Evolutionary conservation across 2,888 invertebrate genomes (phyloP), one percentile per base, ranked within the genome.

Genomic region (Malacosoma neustria): DNA sequence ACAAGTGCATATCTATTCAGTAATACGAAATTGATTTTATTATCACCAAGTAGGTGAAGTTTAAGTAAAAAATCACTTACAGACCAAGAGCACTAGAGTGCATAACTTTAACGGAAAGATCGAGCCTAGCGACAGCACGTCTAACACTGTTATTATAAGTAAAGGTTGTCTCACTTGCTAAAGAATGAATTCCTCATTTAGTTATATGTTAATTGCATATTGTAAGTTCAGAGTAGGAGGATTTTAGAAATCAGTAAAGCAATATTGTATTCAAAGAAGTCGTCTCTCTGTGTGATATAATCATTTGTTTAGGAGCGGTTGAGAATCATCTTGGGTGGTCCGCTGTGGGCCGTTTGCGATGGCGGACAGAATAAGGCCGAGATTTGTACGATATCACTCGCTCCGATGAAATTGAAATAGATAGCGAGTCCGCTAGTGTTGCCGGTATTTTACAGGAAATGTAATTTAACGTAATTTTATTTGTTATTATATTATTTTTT

Each of bases 361-460:
- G 65, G 63, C 59, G 54, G 66, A 70, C 72, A 58, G 68, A 72
- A 76, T 76, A 75, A 71, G 76, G 71, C 64, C 65, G 80, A 79
- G 79, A 81, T 77, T 75, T 70, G 75, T 74, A 70, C 53, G 81
- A 79, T 75, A 76, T 70, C 63, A 61, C 62, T 61, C 72, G 79
- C 71, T 79, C 66, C 65, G 70, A 65, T 72, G 71, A 72, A 74
- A 76, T 71, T 74, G 70, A 73, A 82, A 80, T 77, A 77, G 79
- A 81, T 76, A 74, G 76, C 66, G 68, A 72, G 62, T 48, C 53
- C 48, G 43, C 9, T 22, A 22, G 22, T 22, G 22, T 22, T 22
- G 56, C 11, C 34, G 14, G 14, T 2, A 3, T 11, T 15, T n/a
- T 22, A n/a, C 4, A n/a, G n/a, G 12, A 15, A 5, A 22, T 9